Evolutionary conservation across 1,140 invertebrate genomes (phyloP).

Genomic region (Aphis craccivora): DNA sequence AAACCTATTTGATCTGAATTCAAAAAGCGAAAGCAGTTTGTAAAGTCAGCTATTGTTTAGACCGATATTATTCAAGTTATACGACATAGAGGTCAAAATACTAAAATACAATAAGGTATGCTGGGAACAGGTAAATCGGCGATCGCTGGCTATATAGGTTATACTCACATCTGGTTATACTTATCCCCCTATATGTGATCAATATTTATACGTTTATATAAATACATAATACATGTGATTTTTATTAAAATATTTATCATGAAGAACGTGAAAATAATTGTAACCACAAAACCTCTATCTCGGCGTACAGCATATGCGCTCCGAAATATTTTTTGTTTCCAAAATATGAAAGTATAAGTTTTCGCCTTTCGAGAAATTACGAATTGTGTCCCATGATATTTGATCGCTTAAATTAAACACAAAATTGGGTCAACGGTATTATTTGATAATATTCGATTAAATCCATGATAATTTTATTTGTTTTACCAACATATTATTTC

Average conservation of each 20-base stretch:
- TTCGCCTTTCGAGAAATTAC: no score
- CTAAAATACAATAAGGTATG: not conserved
- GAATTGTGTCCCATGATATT: no score
- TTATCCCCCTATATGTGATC: not conserved
- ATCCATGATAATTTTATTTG: no score
- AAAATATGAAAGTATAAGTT: not conserved
- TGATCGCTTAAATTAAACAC: no score
- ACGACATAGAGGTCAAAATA: not conserved
- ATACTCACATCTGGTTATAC: not conserved
- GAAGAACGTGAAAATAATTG: not conserved
- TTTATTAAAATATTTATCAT: not conserved
- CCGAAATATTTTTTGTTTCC: not conserved
- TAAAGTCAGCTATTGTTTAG: not conserved
- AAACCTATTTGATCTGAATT: not conserved
- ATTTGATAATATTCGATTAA: no score
- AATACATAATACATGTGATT: not conserved
- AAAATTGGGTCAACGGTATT: no score
- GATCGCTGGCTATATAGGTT: not conserved
- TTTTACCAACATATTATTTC: no score
- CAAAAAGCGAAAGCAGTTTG: not conserved
- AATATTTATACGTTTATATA: not conserved
- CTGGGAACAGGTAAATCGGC: not conserved
- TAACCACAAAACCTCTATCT: not conserved
- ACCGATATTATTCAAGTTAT: not conserved
- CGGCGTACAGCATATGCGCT: not conserved